A percentile compares a stretch with the other conserved stretches of the same genome.
These are phyloP conservation scores for Geotrypetes seraphini DNA, from an alignment of 2,797 vertebrate species.

Conservation along the genomic window DNA sequence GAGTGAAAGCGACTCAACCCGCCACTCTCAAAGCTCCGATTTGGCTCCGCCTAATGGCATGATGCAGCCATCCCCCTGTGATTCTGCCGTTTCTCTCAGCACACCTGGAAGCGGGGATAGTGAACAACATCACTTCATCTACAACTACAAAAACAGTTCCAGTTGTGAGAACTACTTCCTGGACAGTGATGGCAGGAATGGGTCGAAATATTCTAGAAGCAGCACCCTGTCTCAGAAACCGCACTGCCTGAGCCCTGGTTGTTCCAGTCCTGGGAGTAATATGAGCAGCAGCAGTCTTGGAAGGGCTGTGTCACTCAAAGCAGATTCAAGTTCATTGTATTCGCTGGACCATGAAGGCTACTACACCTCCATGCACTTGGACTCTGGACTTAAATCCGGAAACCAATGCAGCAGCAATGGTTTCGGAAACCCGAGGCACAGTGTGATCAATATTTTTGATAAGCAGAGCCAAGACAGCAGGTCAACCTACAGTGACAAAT, in stretches of 20 bases:
- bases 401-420: conserved; percentile 47
- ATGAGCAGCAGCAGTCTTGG: conserved; percentile 77
- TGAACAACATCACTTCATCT: conserved; percentile 31
- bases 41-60: conserved; percentile 35
- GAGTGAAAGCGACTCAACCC: conserved; percentile 35
- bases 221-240: conserved; percentile 44
- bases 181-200: conserved; percentile 50
- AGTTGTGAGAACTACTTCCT: conserved; percentile 27
- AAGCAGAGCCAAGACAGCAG: conserved; percentile 52
- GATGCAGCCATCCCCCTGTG: conserved; percentile 43
- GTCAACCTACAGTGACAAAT: conserved; percentile 61
- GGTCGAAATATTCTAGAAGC: conserved; percentile 63
- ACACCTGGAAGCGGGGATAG: conserved; percentile 44
- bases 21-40: conserved; percentile 37
- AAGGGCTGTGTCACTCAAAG: conserved; percentile 47
- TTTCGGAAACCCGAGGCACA: conserved; percentile 65
- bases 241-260: conserved; percentile 57
- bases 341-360: conserved; percentile 80
- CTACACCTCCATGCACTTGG: conserved; percentile 66
- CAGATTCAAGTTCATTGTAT: conserved; percentile 72
- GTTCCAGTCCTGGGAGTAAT: conserved; percentile 73
- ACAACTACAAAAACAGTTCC: conserved; percentile 26
- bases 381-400: conserved; percentile 61
- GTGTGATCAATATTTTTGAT: conserved; percentile 69
- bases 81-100: conserved; percentile 48